Evolutionary conservation across 2,888 invertebrate genomes (phyloP).

Genomic region (Macaria liturata): DNA sequence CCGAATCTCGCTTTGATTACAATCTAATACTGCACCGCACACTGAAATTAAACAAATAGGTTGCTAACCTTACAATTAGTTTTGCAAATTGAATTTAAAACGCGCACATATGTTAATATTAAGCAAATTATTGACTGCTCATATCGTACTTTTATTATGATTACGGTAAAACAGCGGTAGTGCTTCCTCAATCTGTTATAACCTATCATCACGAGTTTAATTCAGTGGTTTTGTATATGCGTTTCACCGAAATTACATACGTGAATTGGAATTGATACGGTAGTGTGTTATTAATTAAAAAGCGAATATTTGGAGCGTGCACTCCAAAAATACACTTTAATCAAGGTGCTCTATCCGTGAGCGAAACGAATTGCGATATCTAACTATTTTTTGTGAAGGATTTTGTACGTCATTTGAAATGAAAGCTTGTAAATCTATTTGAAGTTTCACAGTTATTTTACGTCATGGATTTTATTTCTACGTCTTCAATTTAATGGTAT

Average conservation of each 20-base stretch:
- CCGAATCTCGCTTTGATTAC: conserved; percentile 17
- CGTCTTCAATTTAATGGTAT: no score
- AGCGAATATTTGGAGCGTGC: conserved; percentile 55
- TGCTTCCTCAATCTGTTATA: conserved; percentile 23
- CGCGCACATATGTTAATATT: conserved; percentile 30
- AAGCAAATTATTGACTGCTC: conserved; percentile 29
- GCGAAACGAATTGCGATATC: conserved; percentile 50
- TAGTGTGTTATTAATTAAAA: conserved; percentile 53
- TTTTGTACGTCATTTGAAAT: conserved; percentile 30
- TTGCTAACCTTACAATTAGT: conserved; percentile 22
- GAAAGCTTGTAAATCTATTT: no score
- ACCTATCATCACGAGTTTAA: conserved; percentile 39
- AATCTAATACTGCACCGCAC: conserved; percentile 12
- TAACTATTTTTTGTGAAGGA: conserved; percentile 34
- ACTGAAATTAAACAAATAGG: conserved; percentile 23
- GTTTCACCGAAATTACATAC: conserved; percentile 49
- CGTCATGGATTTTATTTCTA: no score
- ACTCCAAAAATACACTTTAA: conserved; percentile 52
- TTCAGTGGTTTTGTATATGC: conserved; percentile 31
- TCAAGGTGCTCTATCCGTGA: conserved; percentile 52
- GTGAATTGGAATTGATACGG: conserved; percentile 51
- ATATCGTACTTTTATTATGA: conserved; percentile 28
- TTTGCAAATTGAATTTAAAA: conserved; percentile 29
- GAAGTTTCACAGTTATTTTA: no score
- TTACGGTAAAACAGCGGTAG: conserved; percentile 31